Conservation (phyloP, 2,113 vertebrate genomes). For the Terrapene triunguis region DNA sequence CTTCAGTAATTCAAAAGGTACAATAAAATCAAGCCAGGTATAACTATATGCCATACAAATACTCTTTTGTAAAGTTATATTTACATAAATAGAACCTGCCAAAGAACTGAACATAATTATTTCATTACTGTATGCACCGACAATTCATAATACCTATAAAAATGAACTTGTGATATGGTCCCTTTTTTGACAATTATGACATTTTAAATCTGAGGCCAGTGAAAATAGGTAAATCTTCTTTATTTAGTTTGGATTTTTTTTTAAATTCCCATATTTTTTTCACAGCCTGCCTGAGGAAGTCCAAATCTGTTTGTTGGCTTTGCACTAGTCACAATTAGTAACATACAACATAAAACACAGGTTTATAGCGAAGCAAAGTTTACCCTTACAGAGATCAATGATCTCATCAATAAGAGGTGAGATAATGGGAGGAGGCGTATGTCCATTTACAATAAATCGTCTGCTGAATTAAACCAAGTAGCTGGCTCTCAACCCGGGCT, state of each 20-base stretch:
- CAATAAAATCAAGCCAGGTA: background rate
- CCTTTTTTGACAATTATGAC: rapidly evolving
- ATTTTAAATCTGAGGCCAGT: background rate
- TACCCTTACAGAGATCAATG: background rate
- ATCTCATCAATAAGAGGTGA: background rate
- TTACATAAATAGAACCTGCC: background rate
- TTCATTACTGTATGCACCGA: background rate
- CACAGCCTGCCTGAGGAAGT: rapidly evolving
- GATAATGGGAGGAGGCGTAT: background rate
- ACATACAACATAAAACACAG: rapidly evolving
- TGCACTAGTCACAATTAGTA: background rate
- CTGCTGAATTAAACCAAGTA: background rate
- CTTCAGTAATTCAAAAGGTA: background rate
- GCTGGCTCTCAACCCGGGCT: background rate
- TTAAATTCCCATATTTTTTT: background rate
- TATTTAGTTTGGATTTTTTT: background rate
- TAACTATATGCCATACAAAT: background rate
- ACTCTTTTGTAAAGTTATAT: background rate
- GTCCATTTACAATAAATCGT: background rate
- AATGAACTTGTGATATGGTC: background rate
- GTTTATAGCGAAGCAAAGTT: rapidly evolving
- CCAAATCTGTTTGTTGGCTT: background rate
- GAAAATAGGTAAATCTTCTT: background rate
- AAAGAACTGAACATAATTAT: background rate
- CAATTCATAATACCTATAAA: background rate